Evolutionary conservation across 30 jellyfish, hydroid and myxozoan species (phyloP), one percentile per base, ranked within the genome.

Genomic region (Chrysaora quinquecirrha): DNA sequence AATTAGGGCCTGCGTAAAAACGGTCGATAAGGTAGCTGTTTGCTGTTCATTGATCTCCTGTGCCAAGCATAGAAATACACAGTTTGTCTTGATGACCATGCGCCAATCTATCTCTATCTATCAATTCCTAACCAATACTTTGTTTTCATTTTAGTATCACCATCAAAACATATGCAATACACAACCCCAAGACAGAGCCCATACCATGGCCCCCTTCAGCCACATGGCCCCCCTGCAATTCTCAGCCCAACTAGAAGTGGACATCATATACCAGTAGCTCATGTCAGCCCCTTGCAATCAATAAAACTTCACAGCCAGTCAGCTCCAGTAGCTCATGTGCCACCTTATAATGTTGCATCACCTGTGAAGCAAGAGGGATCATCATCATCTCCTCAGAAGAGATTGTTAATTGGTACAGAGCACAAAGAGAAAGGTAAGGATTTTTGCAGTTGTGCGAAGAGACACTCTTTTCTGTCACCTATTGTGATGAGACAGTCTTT

Each of bases 221-320:
- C 12, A 52, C 68, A 52, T 19, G 25, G 12, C 9, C 68, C 9
- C 25, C 68, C 68, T 25, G 6, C 49, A 21, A 82, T 82, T 16
- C 64, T 82, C 46, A 66, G 85, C 28, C 92, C 92, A 1, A 68
- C 85, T 12, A 82, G 92, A 69, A 82, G 92, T 82, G 92, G 85
- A 19, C 85, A 58, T 12, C 78, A 82, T 80, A 82, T 82, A 21
- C 92, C 92, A 48, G 85, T 82, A 61, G 92, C 92, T 11, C 92
- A 82, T 35, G 92, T 82, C 22, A 82, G 92, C 34, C 92, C 92
- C 1, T 46, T 82, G 64, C 68, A 52, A 20, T n/a, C n/a, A n/a
- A n/a, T n/a, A n/a, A 52, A 52, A 19, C 9, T 7, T 3, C 68
- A 52, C 54, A 67, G 83, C 14, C 85, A 68, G 46, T 78, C 27